Evolutionary conservation across 2,888 invertebrate genomes (phyloP), one percentile per base, ranked within the genome.

Genomic region (Drosophila greeni): DNA sequence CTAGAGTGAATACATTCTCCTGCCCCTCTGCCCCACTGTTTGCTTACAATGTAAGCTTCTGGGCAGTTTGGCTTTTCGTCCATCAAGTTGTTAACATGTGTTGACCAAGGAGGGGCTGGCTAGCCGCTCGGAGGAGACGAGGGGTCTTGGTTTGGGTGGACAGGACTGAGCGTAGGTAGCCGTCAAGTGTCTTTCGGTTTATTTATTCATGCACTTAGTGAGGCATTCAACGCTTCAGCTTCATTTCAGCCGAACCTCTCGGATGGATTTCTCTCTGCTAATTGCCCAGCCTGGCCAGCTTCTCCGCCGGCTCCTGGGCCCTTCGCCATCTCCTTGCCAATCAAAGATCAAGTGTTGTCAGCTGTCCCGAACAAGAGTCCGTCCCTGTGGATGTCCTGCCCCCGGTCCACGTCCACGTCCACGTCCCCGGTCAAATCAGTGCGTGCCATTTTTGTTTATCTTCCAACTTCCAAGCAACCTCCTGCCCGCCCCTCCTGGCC

Each of bases 61-160:
- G 80, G 77, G 74, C 80, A 80, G 80, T 77, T 82, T 82, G 79
- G 80, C 79, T 80, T 80, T 80, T 80, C 77, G 80, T 58, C 73
- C 81, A 79, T 79, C 80, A 80, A 82, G 78, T 82, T 80, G 81
- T 81, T 82, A 82, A 79, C 79, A 79, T 82, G 83, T 78, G 81
- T 80, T 81, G 78, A 47, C 49, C 34, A 49, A 14, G 51, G 42
- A 20, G 29, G 60, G 40, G 36, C 14, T 29, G 34, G 65, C 49
- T 42, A 31, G 57, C 39, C 18, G 26, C 14, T 11, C 3, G 29
- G 62, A 51, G 55, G 48, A 48, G 45, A 43, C 23, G 31, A 47
- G 36, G 14, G 36, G 26, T 49, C 26, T 6, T 11, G 34, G 47
- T 16, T 36, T 59, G 48, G 26, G 42, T 31, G 43, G 43, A 31